Evolutionary conservation across 1,140 invertebrate species (phyloP).

Genomic region (Caenorhabditis brenneri): DNA sequence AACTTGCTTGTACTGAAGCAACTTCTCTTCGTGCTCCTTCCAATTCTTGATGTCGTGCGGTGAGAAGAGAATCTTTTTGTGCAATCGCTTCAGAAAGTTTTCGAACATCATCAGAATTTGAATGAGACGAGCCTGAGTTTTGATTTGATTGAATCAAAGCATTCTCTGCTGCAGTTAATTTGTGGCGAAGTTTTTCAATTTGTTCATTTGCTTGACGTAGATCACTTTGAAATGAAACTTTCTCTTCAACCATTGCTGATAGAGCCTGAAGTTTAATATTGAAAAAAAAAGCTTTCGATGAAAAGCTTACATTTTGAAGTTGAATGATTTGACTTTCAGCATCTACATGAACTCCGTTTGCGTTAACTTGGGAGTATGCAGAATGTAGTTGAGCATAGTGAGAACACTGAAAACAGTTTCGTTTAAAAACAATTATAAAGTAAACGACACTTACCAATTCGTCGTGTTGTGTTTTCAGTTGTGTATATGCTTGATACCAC

Average conservation of each 20-base stretch:
- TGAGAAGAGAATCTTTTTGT: not conserved
- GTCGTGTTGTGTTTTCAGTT: slow-evolving; percentile 11
- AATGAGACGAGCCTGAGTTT: not conserved
- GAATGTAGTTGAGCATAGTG: slow-evolving; percentile 46
- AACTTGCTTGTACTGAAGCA: slow-evolving; percentile 32
- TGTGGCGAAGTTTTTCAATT: slow-evolving; percentile 5
- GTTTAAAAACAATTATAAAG: too few species aligned
- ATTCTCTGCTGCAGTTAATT: not conserved
- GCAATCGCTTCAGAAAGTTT: not conserved
- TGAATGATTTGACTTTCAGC: slow-evolving; percentile 47
- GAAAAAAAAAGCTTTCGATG: not conserved
- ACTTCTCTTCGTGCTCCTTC: slow-evolving; percentile 16
- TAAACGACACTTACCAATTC: too few species aligned
- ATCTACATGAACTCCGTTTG: slow-evolving; percentile 42
- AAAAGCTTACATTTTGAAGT: slow-evolving; percentile 37
- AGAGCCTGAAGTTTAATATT: slow-evolving; percentile 33
- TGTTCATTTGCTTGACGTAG: slow-evolving; percentile 28
- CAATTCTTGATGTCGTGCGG: slow-evolving; percentile 28
- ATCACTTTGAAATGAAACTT: slow-evolving; percentile 39
- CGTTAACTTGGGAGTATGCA: slow-evolving; percentile 41
- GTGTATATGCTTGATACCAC: slow-evolving; percentile 25
- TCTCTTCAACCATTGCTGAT: slow-evolving; percentile 47
- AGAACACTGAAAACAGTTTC: slow-evolving; percentile 23
- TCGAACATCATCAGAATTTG: not conserved
- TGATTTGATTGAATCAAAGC: not conserved